Evolutionary conservation across 2,888 invertebrate species (phyloP).

Genomic region (Drosophila antonietae): DNA sequence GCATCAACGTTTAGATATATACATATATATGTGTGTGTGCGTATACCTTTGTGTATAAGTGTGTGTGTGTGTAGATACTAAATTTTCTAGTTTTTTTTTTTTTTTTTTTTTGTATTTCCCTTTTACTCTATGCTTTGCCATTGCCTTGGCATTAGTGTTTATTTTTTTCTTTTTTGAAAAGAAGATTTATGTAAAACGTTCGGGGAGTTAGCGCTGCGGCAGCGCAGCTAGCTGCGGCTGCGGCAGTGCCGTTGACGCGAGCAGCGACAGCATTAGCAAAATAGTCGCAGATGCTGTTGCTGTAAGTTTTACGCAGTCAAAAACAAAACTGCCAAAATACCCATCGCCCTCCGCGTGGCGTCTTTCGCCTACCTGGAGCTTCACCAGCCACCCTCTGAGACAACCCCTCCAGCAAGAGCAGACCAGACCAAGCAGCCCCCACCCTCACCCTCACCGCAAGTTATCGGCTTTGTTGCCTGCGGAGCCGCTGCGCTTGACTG

Average conservation of each 20-base stretch:
- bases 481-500: slow-evolving; percentile 45
- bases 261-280: slow-evolving; percentile 38
- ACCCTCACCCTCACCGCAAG: slow-evolving; percentile 33
- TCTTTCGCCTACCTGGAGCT: slow-evolving; percentile 43
- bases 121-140: slow-evolving; percentile 52
- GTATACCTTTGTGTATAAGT: slow-evolving; percentile 27
- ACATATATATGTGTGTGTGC: slow-evolving; percentile 39
- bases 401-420: neutral
- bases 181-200: slow-evolving; percentile 84
- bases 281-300: slow-evolving; percentile 80
- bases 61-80: slow-evolving; percentile 76
- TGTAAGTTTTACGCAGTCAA: slow-evolving; percentile 73
- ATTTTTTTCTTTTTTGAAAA: slow-evolving; percentile 83
- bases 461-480: slow-evolving; percentile 36
- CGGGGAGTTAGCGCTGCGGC: slow-evolving; percentile 39
- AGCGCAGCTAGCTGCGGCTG: slow-evolving; percentile 40
- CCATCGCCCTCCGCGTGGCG: neutral
- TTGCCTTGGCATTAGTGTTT: slow-evolving; percentile 82
- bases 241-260: slow-evolving; percentile 22
- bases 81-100: slow-evolving; percentile 79
- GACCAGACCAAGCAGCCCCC: neutral
- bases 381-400: slow-evolving; percentile 8
- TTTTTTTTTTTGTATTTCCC: slow-evolving; percentile 59
- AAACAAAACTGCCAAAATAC: slow-evolving; percentile 62
- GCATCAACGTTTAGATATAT: slow-evolving; percentile 43